Percentiles rank a stretch among this genome's conserved stretches.
Evolutionary conservation across 2,113 vertebrate species (phyloP).

Genomic region (Dryoscopus gambensis): DNA sequence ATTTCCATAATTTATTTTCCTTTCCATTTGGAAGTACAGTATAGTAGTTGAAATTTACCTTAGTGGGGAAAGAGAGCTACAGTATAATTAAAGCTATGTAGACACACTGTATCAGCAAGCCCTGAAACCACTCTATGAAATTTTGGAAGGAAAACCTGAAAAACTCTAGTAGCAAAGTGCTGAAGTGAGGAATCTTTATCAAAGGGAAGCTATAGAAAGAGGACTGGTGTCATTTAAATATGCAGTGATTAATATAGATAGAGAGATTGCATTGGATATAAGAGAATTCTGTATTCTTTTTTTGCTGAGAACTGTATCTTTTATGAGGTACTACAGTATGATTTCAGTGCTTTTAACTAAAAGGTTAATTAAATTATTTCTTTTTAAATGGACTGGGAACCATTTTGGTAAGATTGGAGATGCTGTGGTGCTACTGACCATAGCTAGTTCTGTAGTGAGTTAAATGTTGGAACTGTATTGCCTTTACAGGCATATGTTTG

Average conservation of each 20-base stretch:
- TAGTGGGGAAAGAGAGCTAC: not conserved
- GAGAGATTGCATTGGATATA: not conserved
- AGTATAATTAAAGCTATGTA: not conserved
- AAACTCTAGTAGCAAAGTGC: not conserved
- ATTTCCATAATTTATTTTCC: slow-evolving; percentile 15
- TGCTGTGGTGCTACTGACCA: not conserved
- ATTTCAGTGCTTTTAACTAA: not conserved
- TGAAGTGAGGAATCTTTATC: not conserved
- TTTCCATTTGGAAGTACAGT: not conserved
- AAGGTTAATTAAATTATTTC: not conserved
- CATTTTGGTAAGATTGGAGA: not conserved
- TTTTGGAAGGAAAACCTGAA: not conserved
- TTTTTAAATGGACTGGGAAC: not conserved
- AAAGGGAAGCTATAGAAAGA: not conserved
- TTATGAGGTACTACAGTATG: not conserved
- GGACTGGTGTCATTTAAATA: not conserved
- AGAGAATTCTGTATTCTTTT: not conserved
- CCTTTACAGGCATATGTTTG: not conserved
- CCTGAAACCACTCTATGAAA: not conserved
- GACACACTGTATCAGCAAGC: not conserved
- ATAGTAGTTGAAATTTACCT: not conserved
- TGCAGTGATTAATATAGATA: not conserved
- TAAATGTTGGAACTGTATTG: not conserved
- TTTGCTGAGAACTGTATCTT: not conserved
- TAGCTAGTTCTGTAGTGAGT: not conserved